These are phyloP conservation scores for Peromyscus maniculatus DNA, from an alignment of 2,113 vertebrate genomes.

Conservation along the genomic window DNA sequence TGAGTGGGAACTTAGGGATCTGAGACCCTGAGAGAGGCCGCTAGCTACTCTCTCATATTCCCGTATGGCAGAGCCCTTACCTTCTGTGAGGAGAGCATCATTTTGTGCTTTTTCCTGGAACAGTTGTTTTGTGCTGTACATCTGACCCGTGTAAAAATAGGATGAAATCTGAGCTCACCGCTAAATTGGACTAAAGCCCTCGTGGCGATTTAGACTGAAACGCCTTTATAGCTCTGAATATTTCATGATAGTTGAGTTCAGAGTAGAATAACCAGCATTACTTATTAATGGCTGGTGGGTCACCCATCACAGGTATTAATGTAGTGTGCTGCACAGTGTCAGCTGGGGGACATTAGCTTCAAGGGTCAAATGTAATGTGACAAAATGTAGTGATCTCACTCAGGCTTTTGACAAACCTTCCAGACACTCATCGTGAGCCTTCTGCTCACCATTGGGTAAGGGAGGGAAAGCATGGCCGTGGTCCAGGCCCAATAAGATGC, in stretches of 20 bases:
- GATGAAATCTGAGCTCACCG: constrained; percentile 25
- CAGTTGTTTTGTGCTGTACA: neutral
- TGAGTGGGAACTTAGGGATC: neutral
- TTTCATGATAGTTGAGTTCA: constrained; percentile 70
- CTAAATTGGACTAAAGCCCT: constrained; percentile 65
- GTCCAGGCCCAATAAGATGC: neutral
- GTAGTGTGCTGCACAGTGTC: constrained; percentile 46
- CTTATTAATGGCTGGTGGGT: constrained; percentile 72
- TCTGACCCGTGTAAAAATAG: constrained; percentile 58
- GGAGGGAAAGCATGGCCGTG: neutral
- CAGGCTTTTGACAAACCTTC: constrained; percentile 4
- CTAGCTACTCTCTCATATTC: neutral
- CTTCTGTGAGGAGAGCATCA: neutral
- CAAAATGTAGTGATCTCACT: neutral
- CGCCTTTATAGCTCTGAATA: constrained; percentile 73
- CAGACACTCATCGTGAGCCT: neutral
- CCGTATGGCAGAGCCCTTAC: neutral
- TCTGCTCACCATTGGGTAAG: neutral
- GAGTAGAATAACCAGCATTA: constrained; percentile 53
- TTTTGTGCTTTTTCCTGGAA: constrained; percentile 33
- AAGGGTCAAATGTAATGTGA: neutral
- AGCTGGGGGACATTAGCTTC: constrained; percentile 50
- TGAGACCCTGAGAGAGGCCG: neutral
- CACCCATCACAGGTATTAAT: constrained; percentile 44
- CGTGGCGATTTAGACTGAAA: constrained; percentile 74